Evolutionary conservation across 2,888 invertebrate species (phyloP).

Genomic region (Cabera pusaria): DNA sequence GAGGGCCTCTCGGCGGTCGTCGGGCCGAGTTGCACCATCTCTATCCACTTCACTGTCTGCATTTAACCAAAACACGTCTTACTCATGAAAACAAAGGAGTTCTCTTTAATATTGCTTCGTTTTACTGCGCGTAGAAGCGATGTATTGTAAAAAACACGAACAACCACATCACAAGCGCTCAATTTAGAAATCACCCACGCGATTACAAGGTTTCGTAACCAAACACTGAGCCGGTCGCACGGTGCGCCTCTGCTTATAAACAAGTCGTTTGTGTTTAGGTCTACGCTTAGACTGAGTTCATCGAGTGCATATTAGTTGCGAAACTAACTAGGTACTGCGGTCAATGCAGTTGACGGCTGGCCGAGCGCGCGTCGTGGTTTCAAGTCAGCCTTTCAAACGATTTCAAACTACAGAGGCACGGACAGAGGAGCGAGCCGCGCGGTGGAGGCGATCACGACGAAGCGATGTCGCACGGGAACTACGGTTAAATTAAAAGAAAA

Average conservation of each 20-base stretch:
- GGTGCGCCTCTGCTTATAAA: constrained; percentile 64
- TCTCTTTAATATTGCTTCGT: constrained; percentile 28
- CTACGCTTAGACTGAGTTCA: constrained; percentile 44
- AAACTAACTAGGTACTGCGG: constrained; percentile 36
- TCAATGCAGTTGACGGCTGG: constrained; percentile 36
- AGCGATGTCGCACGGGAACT: constrained; percentile 57
- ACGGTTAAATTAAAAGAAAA: constrained; percentile 58
- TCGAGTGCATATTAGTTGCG: constrained; percentile 49
- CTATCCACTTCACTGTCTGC: constrained; percentile 78
- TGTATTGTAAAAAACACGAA: constrained; percentile 54
- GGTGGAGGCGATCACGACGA: constrained; percentile 51
- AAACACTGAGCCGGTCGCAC: constrained; percentile 55
- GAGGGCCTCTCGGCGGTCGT: constrained; percentile 54
- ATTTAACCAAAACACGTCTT: constrained; percentile 48
- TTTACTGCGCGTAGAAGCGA: constrained; percentile 34
- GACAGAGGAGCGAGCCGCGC: constrained; percentile 24
- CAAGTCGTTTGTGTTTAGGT: constrained; percentile 50
- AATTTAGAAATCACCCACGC: constrained; percentile 72
- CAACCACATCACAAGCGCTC: constrained; percentile 56
- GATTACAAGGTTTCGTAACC: constrained; percentile 65
- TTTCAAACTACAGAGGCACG: no score
- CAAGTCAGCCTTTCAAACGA: constrained; percentile 33
- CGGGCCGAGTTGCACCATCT: constrained; percentile 73
- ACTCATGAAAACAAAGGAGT: constrained; percentile 38
- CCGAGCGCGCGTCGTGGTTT: constrained; percentile 33